Evolutionary conservation across 2,888 invertebrate species (phyloP).

Genomic region (Alloscopus bannaensis): DNA sequence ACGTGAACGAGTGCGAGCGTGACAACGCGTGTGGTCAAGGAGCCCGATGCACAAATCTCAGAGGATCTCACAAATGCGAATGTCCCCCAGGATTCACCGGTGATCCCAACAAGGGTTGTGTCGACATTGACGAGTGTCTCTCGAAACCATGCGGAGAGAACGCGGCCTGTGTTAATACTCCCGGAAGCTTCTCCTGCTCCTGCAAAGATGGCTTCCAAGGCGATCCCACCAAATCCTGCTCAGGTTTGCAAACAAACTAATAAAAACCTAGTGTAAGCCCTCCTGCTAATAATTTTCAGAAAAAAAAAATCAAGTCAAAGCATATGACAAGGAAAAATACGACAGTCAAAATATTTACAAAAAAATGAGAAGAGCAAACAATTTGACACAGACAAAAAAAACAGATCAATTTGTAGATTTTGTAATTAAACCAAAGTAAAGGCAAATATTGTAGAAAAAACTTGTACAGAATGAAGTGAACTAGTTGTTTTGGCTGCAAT

Average conservation of each 20-base stretch:
- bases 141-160: slow-evolving; percentile 85
- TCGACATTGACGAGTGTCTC: slow-evolving; percentile 84
- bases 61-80: slow-evolving; percentile 88
- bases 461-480: too few relatives aligned
- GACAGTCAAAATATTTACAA: background rate
- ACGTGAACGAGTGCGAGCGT: slow-evolving; percentile 88
- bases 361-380: too few relatives aligned
- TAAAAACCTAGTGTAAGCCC: background rate
- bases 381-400: background rate
- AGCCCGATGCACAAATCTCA: slow-evolving; percentile 87
- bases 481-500: too few relatives aligned
- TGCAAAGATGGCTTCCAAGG: slow-evolving; percentile 90
- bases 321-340: too few relatives aligned
- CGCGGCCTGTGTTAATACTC: slow-evolving; percentile 86
- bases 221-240: slow-evolving; percentile 80
- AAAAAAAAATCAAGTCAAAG: too few relatives aligned
- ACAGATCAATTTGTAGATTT: slow-evolving; percentile 23
- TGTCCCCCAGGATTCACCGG: slow-evolving; percentile 85
- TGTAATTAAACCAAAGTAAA: slow-evolving; percentile 17
- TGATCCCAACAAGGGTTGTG: slow-evolving; percentile 85
- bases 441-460: too few relatives aligned
- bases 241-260: slow-evolving; percentile 38
- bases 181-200: slow-evolving; percentile 86
- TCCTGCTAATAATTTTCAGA: too few relatives aligned
- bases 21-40: slow-evolving; percentile 85